A percentile compares a stretch with the other conserved stretches of the same genome.
These are phyloP conservation scores for Enhydra lutris DNA, from an alignment of 2,113 vertebrate genomes.

Conservation along the genomic window DNA sequence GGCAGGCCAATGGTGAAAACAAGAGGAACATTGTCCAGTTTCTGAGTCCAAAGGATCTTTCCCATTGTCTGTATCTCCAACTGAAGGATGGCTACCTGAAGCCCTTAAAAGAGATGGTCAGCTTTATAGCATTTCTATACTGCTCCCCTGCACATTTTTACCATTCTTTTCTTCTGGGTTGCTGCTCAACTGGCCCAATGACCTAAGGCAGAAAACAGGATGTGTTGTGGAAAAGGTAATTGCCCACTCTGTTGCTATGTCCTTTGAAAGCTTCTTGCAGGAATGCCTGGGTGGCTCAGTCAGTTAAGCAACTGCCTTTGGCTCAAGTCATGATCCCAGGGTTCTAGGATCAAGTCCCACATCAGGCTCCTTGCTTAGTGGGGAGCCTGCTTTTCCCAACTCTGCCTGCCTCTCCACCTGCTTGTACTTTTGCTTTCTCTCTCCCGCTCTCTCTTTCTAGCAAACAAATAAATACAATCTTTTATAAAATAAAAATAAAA, in stretches of 20 bases:
- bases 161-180: slow-evolving; percentile 2
- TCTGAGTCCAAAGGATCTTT: background rate
- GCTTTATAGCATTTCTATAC: background rate
- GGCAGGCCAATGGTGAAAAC: background rate
- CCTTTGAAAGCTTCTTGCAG: background rate
- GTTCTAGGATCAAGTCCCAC: too few species aligned
- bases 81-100: background rate
- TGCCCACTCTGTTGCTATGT: background rate
- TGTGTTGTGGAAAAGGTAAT: background rate
- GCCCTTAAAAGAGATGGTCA: background rate
- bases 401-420: too few species aligned
- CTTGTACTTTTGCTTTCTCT: too few species aligned
- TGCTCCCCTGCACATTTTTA: background rate
- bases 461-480: too few species aligned
- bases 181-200: background rate
- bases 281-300: too few species aligned
- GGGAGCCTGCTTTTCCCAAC: too few species aligned
- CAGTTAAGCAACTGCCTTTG: too few species aligned
- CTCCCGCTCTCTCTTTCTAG: too few species aligned
- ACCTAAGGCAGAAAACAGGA: background rate
- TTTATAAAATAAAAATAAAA: too few species aligned
- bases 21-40: background rate
- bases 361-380: too few species aligned
- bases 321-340: too few species aligned
- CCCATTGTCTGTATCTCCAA: background rate